A percentile compares a stretch with the other conserved stretches of the same genome.
phyloP scores from a whole-genome alignment of 2,797 vertebrate species.

The Urosaurus nigricauda region DNA sequence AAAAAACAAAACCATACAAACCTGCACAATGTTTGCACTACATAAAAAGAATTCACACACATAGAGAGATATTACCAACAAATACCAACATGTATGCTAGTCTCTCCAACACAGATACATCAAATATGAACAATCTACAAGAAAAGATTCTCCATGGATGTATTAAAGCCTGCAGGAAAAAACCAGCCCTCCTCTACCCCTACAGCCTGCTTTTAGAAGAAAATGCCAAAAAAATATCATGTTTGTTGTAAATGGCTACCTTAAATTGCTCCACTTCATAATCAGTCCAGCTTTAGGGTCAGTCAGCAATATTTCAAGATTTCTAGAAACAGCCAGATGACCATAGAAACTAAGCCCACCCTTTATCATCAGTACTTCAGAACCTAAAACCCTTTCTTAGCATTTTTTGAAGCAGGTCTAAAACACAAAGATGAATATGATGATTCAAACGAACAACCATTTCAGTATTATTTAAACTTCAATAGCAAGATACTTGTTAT shows the following conservation, averaged over 20 bases:
- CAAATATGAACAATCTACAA: background rate
- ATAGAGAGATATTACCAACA: background rate
- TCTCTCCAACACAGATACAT: background rate
- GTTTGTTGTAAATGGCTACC: background rate
- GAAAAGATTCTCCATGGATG: background rate
- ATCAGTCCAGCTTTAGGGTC: background rate
- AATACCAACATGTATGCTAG: background rate
- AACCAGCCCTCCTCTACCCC: background rate
- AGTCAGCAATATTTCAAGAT: background rate
- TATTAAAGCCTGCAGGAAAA: conserved; percentile 8
- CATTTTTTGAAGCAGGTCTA: background rate
- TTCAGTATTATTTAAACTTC: background rate
- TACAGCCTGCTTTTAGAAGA: background rate
- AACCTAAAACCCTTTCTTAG: background rate
- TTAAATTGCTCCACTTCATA: background rate
- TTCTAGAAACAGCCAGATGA: background rate
- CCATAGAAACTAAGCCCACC: background rate
- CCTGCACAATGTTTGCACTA: background rate
- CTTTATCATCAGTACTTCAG: background rate
- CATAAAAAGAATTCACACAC: background rate
- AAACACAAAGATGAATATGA: background rate
- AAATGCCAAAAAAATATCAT: background rate
- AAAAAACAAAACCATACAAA: conserved; percentile 6
- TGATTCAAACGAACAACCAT: background rate
- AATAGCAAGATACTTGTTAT: background rate